Evolutionary conservation across 2,888 invertebrate genomes (phyloP).

Genomic region (Cantharis rufa): DNA sequence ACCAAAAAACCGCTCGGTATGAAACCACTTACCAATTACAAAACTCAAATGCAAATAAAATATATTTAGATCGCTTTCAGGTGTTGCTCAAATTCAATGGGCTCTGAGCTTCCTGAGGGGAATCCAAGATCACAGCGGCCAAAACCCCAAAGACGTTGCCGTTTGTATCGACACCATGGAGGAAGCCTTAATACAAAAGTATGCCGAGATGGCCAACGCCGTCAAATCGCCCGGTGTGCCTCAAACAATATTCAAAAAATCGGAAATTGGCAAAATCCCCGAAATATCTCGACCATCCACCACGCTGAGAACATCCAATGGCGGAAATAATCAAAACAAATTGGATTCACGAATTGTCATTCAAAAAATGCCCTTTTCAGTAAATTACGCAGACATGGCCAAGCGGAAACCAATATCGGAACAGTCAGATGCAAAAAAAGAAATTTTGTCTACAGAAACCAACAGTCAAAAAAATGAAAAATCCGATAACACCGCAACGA

Average conservation of each 20-base stretch:
- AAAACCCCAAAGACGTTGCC: conserved; percentile 50
- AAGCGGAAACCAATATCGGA: conserved; percentile 8
- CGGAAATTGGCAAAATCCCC: neutral
- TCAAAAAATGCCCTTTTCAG: conserved; percentile 45
- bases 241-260: neutral
- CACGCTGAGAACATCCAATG: neutral
- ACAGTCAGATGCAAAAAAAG: neutral
- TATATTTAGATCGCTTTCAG: conserved; percentile 25
- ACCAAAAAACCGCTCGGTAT: conserved; percentile 37
- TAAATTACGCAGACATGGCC: conserved; percentile 48
- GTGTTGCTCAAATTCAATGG: conserved; percentile 56
- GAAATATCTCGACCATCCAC: neutral
- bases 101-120: conserved; percentile 52
- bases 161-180: conserved; percentile 51
- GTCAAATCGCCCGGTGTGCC: conserved; percentile 3
- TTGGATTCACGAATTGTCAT: conserved; percentile 32
- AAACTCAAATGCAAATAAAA: neutral
- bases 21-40: neutral
- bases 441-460: neutral
- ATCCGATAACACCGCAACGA: neutral
- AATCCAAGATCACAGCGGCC: conserved; percentile 47
- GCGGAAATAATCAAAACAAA: neutral
- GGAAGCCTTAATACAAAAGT: conserved; percentile 51
- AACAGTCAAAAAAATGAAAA: neutral
- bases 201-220: conserved; percentile 45